Evolutionary conservation across 2,113 vertebrate genomes (phyloP).

Genomic region (Ceyx melanurus): DNA sequence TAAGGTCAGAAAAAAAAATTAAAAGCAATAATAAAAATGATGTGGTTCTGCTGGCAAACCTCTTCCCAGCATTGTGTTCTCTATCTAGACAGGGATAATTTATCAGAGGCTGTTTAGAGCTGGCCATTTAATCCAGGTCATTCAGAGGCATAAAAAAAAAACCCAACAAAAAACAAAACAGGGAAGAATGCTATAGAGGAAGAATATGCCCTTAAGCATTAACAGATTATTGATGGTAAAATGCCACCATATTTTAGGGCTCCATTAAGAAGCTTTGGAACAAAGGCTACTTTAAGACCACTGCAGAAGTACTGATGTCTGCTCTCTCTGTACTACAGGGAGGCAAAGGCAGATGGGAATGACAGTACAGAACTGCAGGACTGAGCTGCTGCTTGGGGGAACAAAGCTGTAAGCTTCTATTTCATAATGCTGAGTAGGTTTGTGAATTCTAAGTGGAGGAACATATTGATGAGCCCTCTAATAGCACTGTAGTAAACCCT

Average conservation of each 20-base stretch:
- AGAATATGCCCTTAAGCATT: not conserved
- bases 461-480: not conserved
- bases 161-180: not conserved
- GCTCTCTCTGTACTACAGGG: not conserved
- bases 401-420: not conserved
- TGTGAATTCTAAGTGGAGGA: slow-evolving; percentile 5
- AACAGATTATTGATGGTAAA: not conserved
- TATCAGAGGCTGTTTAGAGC: not conserved
- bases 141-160: not conserved
- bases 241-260: not conserved
- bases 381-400: not conserved
- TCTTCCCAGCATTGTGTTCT: not conserved
- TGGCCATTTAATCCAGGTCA: not conserved
- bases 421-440: not conserved
- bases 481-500: not conserved
- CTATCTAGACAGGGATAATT: not conserved
- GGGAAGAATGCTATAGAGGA: not conserved
- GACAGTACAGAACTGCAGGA: not conserved
- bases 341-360: not conserved
- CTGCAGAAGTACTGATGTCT: not conserved
- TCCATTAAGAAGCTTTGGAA: not conserved
- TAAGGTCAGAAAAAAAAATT: not conserved
- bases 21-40: not conserved
- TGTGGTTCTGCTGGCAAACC: not conserved
- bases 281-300: not conserved